Percentiles rank a stretch among this genome's conserved stretches.
These are phyloP conservation scores for Phasia obesa DNA, from an alignment of 2,888 invertebrate species.

Conservation along the genomic window DNA sequence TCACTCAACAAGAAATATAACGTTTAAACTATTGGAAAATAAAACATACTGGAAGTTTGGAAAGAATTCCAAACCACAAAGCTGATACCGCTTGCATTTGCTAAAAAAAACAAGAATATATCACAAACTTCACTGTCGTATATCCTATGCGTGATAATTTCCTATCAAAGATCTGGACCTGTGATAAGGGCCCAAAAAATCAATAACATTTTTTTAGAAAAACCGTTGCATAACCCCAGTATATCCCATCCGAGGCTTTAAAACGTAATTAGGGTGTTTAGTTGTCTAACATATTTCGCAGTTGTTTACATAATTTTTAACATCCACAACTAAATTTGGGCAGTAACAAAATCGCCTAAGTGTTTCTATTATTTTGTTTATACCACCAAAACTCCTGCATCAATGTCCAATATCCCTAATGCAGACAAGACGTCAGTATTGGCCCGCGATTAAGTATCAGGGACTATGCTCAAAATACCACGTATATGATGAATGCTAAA, in stretches of 20 bases:
- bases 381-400: conserved; percentile 4
- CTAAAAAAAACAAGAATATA: no score
- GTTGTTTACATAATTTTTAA: no score
- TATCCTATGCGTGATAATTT: no score
- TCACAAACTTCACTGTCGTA: no score
- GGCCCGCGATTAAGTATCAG: background rate
- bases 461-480: background rate
- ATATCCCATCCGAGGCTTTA: conserved; percentile 27
- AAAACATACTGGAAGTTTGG: no score
- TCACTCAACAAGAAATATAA: no score
- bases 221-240: background rate
- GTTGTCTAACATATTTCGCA: background rate
- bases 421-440: background rate
- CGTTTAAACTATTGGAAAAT: no score
- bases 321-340: no score
- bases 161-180: no score
- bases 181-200: conserved; percentile 37
- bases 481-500: background rate
- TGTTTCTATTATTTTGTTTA: conserved; percentile 41
- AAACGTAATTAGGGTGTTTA: conserved; percentile 25
- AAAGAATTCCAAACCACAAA: no score
- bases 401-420: background rate
- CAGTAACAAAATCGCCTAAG: conserved; percentile 40
- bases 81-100: no score
- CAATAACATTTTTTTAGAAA: conserved; percentile 35